Percentiles rank a stretch among this genome's conserved stretches.
Conservation (phyloP, 2,113 vertebrate genomes). For the Malurus cyaneus region DNA sequence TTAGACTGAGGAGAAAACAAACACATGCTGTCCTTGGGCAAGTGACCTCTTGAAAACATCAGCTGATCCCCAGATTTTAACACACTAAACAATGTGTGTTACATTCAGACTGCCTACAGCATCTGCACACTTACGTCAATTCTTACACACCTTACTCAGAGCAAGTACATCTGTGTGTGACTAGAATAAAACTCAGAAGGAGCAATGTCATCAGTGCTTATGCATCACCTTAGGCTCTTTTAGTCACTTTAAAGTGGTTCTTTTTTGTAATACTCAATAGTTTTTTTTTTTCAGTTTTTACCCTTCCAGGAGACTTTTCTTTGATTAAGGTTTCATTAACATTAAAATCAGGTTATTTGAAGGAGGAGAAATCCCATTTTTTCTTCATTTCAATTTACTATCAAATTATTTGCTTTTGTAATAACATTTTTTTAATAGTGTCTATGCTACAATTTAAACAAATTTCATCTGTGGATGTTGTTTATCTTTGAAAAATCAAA, state of each 20-base stretch:
- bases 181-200: neutral
- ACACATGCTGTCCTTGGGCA: neutral
- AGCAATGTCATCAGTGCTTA: neutral
- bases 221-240: neutral
- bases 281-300: neutral
- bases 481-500: neutral
- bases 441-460: neutral
- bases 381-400: neutral
- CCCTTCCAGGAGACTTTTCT: neutral
- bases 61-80: neutral
- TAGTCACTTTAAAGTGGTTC: neutral
- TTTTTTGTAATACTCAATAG: neutral
- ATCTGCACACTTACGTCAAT: neutral
- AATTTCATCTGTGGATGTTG: neutral
- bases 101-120: neutral
- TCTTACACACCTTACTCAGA: rapidly evolving
- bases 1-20: neutral
- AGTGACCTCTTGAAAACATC: neutral
- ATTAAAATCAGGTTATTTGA: neutral
- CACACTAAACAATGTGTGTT: neutral
- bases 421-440: neutral
- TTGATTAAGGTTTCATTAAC: neutral
- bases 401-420: neutral
- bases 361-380: neutral
- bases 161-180: neutral